A percentile compares a stretch with the other conserved stretches of the same genome.
Evolutionary conservation across 2,797 vertebrate genomes (phyloP).

Genomic region (Toxotes lorentzi): DNA sequence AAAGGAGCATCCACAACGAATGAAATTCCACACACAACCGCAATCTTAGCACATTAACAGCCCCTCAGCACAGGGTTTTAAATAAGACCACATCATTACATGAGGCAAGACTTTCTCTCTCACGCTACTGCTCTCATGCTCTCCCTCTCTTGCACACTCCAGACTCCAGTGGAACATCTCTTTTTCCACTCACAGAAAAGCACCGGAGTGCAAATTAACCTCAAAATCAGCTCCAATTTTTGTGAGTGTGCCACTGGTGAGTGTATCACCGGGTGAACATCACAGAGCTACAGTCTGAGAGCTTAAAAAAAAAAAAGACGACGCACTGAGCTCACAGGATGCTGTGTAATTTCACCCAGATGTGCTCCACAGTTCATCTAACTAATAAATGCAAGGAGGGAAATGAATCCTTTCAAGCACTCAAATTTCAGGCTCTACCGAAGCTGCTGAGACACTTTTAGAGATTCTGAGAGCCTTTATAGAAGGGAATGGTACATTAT

Average conservation of each 20-base stretch:
- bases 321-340: constrained; percentile 67
- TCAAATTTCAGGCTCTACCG: constrained; percentile 27
- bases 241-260: constrained; percentile 44
- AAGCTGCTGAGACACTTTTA: constrained; percentile 35
- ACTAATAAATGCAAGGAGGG: constrained; percentile 68
- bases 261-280: constrained; percentile 38
- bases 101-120: constrained; percentile 56
- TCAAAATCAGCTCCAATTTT: constrained; percentile 49
- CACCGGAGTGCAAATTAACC: constrained; percentile 53
- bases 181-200: constrained; percentile 57
- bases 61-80: constrained; percentile 66
- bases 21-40: constrained; percentile 64
- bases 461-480: constrained; percentile 28
- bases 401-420: constrained; percentile 42
- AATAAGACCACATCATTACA: constrained; percentile 73
- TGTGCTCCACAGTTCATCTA: constrained; percentile 70
- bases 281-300: constrained; percentile 41
- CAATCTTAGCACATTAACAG: constrained; percentile 79
- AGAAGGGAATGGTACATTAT: constrained; percentile 21
- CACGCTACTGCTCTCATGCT: constrained; percentile 48
- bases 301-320: constrained; percentile 24
- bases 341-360: constrained; percentile 82
- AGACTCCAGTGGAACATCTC: constrained; percentile 62
- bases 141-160: constrained; percentile 48
- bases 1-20: constrained; percentile 48